Percentiles rank a stretch among this genome's conserved stretches.
Conservation (phyloP, 2,888 invertebrate genomes). For the Chrysolina americana region DNA sequence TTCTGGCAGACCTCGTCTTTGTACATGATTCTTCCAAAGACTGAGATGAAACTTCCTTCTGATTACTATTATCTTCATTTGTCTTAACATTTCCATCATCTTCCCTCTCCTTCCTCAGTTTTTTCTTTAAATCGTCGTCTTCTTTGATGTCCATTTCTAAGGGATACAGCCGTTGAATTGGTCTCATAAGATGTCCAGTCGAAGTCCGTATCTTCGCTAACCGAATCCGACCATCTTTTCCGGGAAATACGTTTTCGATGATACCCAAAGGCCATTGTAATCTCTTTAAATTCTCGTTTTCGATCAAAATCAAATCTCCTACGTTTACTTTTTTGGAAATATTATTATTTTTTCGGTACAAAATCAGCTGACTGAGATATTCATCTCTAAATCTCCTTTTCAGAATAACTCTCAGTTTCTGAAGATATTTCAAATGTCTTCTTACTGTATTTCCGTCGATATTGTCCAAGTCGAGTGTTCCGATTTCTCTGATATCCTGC, state of each 20-base stretch:
- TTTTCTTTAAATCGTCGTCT: neutral
- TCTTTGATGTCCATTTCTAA: neutral
- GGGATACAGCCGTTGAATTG: constrained; percentile 2
- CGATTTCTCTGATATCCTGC: neutral
- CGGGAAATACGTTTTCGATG: neutral
- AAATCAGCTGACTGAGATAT: neutral
- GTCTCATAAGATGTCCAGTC: neutral
- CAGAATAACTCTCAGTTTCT: neutral
- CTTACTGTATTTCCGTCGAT: neutral
- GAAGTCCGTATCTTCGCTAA: neutral
- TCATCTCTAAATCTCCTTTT: constrained; percentile 1
- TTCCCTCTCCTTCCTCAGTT: too few species aligned
- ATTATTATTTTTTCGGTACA: neutral
- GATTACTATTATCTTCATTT: too few species aligned
- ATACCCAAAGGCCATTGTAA: constrained; percentile 1
- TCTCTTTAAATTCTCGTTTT: constrained; percentile 4
- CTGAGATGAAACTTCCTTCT: too few species aligned
- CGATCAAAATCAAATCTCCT: neutral
- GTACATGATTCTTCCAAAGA: too few species aligned
- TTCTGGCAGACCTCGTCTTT: too few species aligned
- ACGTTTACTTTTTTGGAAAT: neutral
- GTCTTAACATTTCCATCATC: too few species aligned
- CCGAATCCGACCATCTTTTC: neutral
- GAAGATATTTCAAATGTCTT: neutral
- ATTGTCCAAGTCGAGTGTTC: neutral